Evolutionary conservation across 1,140 invertebrate species (phyloP), one percentile per base, ranked within the genome.

Genomic region (Drosophila repletoides): DNA sequence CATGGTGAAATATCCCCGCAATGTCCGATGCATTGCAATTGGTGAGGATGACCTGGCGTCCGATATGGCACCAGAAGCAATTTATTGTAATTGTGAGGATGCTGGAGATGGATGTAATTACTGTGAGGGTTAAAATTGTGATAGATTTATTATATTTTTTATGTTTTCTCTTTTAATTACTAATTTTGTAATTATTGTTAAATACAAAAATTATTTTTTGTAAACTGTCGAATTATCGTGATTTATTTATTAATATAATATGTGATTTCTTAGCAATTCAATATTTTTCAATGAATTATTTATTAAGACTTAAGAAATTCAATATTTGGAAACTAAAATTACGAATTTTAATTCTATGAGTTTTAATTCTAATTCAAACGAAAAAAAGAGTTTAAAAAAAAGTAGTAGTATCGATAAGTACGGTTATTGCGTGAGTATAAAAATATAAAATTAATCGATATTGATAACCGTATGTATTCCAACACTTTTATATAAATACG

Each of bases 1-100:
- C n/a, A 55, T 88, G 17, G 86, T 88, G 9, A 86, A 86, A 56
- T 80, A 87, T 67, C 80, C 80, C 0, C 21, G 59, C 0, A 80
- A 73, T 55, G 80, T 86, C 14, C 64, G 81, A 1, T 86, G 80
- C 15, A 31, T 86, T 10, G 41, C 61, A 0, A 38, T 86, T 15
- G 41, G 36, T 9, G 81, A 86, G 28, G 80, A 86, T 2, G 80
- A 86, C 40, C 21, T 86, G 15, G 81, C 68, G 0, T 87, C 80
- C 1, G 80, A 86, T 10, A 60, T 70, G 5, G 64, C 64, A 0
- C 81, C 76, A 0, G 79, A 83, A 7, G 22, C 15, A 0, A 38
- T 40, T 12, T 87, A 60, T n/a, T 86, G 80, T 24, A 56, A 72
- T 48, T 86, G 80, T 15, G 59, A 60, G 0, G 68, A 80, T 4